A percentile compares a stretch with the other conserved stretches of the same genome.
These are phyloP conservation scores for Melinaea marsaeus DNA, from an alignment of 2,888 invertebrate species.

Conservation along the genomic window DNA sequence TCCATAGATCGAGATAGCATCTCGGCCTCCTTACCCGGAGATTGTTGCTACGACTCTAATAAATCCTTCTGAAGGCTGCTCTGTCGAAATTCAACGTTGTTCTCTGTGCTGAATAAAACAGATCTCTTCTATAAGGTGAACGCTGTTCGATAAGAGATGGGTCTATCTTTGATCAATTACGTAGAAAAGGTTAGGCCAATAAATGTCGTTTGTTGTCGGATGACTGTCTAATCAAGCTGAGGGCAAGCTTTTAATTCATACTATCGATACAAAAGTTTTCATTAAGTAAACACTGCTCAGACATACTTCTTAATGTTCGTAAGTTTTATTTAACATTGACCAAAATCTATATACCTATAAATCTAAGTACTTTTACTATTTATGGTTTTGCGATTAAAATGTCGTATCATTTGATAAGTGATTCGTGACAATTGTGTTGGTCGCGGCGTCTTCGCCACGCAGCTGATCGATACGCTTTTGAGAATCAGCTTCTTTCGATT, in stretches of 20 bases:
- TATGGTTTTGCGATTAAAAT: neutral
- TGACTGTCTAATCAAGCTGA: neutral
- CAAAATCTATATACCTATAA: too few relatives aligned
- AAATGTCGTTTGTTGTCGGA: neutral
- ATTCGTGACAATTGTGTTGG: constrained; percentile 4
- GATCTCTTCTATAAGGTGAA: neutral
- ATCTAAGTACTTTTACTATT: too few relatives aligned
- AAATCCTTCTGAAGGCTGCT: constrained; percentile 20
- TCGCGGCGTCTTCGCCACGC: neutral
- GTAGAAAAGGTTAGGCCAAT: neutral
- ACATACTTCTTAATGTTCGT: too few relatives aligned
- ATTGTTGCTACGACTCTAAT: constrained; percentile 17
- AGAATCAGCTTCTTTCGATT: too few relatives aligned
- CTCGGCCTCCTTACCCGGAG: constrained; percentile 25
- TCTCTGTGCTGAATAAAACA: constrained; percentile 9
- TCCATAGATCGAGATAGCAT: constrained; percentile 28
- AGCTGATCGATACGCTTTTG: too few relatives aligned
- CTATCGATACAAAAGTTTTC: neutral
- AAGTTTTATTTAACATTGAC: too few relatives aligned
- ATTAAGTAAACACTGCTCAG: neutral
- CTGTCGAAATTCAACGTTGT: constrained; percentile 15
- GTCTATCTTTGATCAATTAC: constrained; percentile 1
- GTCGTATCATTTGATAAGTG: constrained; percentile 1
- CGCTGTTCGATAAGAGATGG: neutral
- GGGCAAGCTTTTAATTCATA: neutral